Evolutionary conservation across 2,797 vertebrate genomes (phyloP).

Genomic region (Ateles fusciceps): DNA sequence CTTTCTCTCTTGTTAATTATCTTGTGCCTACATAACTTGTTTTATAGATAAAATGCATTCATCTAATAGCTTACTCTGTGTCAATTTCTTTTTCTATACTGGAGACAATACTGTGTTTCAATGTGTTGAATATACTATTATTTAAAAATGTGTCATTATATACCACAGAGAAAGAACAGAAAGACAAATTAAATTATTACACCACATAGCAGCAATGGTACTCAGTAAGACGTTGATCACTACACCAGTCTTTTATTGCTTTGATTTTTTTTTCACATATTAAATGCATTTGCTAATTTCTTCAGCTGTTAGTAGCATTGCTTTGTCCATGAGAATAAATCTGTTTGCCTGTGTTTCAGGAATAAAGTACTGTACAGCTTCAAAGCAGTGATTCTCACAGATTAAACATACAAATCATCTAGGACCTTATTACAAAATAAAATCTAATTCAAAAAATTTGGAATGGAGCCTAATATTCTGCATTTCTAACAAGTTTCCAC

Average conservation of each 20-base stretch:
- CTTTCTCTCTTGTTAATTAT: conserved; percentile 1
- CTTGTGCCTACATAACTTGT: neutral
- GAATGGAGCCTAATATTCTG: neutral
- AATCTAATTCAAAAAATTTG: neutral
- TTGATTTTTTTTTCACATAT: conserved; percentile 12
- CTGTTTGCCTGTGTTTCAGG: neutral
- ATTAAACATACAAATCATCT: neutral
- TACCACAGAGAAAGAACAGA: neutral
- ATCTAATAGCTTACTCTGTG: neutral
- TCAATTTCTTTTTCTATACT: neutral
- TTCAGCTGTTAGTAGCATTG: neutral
- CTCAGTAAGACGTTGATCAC: neutral
- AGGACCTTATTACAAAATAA: neutral
- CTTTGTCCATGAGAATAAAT: neutral
- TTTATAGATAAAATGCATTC: neutral
- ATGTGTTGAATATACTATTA: neutral
- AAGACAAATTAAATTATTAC: neutral
- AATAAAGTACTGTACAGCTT: neutral
- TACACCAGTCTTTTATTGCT: neutral
- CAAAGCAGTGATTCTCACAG: neutral
- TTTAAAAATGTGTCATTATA: neutral
- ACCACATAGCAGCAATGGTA: neutral
- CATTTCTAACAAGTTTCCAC: neutral
- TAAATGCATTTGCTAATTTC: neutral
- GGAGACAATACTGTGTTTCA: neutral